Evolutionary conservation across 2,888 invertebrate species (phyloP), one percentile per base, ranked within the genome.

Genomic region (Cynaeus angustus): DNA sequence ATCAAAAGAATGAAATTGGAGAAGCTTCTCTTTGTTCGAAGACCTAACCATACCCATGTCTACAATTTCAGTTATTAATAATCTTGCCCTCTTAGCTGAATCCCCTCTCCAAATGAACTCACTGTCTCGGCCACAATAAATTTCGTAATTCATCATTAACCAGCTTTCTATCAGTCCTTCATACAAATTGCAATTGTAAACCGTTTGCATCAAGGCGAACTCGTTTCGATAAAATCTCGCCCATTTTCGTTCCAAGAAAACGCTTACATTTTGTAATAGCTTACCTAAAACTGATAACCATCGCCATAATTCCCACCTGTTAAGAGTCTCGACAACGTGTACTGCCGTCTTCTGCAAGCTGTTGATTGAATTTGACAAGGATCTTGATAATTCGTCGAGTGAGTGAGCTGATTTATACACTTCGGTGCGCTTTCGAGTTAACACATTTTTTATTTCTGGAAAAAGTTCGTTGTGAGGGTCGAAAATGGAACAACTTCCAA

Each of bases 281-380:
- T 83, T 83, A 92, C 92, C 88, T 73, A 91, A 80, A 80, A 91
- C 88, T 43, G 87, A 78, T 48, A 88, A 83, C 92, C 92, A 92
- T 74, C 92, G 86, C 86, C 88, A 89, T 75, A 89, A 85, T 78
- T 92, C 92, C 78, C 90, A 88, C 64, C 84, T 84, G 73, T 87
- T 87, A 48, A 90, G 75, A 79, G 86, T 83, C 76, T 87, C 84
- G 75, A 87, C 79, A 71, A 88, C 81, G 30, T 84, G 70, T 72
- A 86, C 85, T 14, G 87, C 78, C 71, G 84, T 67, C 64, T 75
- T 68, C 56, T 77, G 74, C 50, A 72, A 73, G 10, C 14, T 66
- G 46, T 53, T 73, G 28, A 82, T 50, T 45, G 75, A 73, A 66
- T 77, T 71, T 59, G 77, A 76, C 68, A 82, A 58, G 38, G 90